Conservation (phyloP, 2,888 invertebrate species). For the Octonoba sinensis region DNA sequence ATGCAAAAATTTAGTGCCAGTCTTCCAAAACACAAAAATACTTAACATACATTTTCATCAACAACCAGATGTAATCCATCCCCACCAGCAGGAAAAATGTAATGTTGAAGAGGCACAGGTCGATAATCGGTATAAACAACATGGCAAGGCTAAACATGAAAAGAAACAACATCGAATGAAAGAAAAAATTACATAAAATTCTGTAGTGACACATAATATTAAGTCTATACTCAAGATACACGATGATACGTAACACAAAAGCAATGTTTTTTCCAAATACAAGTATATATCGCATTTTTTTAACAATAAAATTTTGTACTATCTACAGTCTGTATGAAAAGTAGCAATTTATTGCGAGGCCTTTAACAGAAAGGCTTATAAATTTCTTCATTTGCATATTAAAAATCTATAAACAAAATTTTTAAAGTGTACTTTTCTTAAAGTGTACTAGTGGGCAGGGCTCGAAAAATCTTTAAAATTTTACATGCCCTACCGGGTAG, state of each 20-base stretch:
- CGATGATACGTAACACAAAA: neutral
- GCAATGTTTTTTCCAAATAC: no score
- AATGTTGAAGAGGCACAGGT: constrained; percentile 98
- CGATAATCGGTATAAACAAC: constrained; percentile 99
- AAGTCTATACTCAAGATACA: neutral
- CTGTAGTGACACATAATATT: neutral
- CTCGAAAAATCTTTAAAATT: no score
- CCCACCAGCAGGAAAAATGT: constrained; percentile 96
- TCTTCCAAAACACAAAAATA: neutral
- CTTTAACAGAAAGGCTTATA: no score
- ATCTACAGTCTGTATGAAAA: no score
- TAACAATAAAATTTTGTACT: no score
- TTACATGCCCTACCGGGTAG: no score
- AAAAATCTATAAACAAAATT: no score
- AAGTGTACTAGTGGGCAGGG: no score
- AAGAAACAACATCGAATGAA: neutral
- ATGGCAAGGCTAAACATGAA: constrained; percentile 87
- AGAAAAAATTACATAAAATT: neutral
- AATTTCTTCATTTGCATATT: no score
- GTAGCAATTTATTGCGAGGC: no score
- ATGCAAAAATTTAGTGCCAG: neutral
- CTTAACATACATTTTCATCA: constrained; percentile 80
- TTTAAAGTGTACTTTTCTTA: no score
- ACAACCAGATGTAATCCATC: constrained; percentile 95
- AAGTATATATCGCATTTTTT: no score